These are phyloP conservation scores for Ernsta delagoae DNA, from an alignment of 2,888 invertebrate genomes.

Conservation along the genomic window DNA sequence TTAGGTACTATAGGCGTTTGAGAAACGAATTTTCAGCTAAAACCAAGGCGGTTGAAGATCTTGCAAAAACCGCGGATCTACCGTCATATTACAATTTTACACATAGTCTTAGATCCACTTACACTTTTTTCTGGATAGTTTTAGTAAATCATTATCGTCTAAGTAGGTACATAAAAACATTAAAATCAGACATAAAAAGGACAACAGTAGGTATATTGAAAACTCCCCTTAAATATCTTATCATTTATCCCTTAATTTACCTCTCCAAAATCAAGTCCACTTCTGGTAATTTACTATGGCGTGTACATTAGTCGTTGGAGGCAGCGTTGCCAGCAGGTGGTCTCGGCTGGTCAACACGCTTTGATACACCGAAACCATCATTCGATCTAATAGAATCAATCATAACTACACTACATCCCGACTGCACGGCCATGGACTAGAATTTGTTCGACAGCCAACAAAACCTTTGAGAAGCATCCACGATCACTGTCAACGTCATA, in stretches of 20 bases:
- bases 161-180: too few relatives aligned
- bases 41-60: too few relatives aligned
- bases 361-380: conserved; percentile 77
- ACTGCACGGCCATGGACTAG: conserved; percentile 46
- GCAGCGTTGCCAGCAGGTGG: conserved; percentile 72
- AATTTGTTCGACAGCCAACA: conserved; percentile 51
- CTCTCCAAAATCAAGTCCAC: neutral
- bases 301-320: conserved; percentile 39
- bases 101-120: too few relatives aligned
- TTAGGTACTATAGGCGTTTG: too few relatives aligned
- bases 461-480: conserved; percentile 40
- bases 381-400: conserved; percentile 77
- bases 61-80: too few relatives aligned
- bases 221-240: neutral
- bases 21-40: too few relatives aligned
- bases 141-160: too few relatives aligned
- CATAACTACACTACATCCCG: conserved; percentile 74
- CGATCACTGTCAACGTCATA: conserved; percentile 13
- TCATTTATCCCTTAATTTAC: neutral
- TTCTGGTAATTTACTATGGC: conserved; percentile 24
- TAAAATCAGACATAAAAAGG: too few relatives aligned
- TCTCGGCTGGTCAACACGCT: conserved; percentile 74
- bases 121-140: too few relatives aligned
- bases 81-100: too few relatives aligned
- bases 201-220: too few relatives aligned